Base-by-base conservation (phyloP, 1,140 invertebrate species). In the Heliothis virescens region DNA sequence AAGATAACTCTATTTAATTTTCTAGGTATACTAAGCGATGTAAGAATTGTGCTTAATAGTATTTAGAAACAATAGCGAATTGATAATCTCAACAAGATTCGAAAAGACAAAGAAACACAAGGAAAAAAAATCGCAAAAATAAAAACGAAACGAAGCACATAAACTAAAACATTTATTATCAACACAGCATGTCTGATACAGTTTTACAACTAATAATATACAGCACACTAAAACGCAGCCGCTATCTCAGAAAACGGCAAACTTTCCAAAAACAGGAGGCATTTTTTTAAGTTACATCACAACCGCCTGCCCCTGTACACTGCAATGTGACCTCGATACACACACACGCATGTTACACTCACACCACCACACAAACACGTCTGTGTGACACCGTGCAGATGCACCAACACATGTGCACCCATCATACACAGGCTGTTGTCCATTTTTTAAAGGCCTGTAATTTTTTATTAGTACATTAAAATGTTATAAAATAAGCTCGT, bases 271-370 rank as follows among this genome's bases (percentile, higher is more conserved):
- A 63, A 26, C 47, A 29, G 59, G 65, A 47, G 52, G 62, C 63
- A 53, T 78, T 84, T 89, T 88, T 89, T 86, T 82, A 55, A 50
- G 86, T 92, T 92, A 88, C 90, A 88, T 90, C 91, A 92, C 82
- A 62, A 83, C 77, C 82, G 79, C 80, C 75, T 86, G 81, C 83
- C 80, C 80, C 62, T 80, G 84, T 82, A 85, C 83, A 67, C 67
- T 90, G 90, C 90, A 90, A 87, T 85, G 85, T 93, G 92, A 94
- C 92, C 92, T 91, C 92, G 89, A 87, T 92, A 89, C 85, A 72
- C 85, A 87, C 91, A 91, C 86, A 83, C 3, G 15, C 77, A 77
- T 21, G 41, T 62, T 65, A 63, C 79, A 75, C 80, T 67, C 82
- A 74, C 77, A 75, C 78, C 26, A 71, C 18, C 12, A 55, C 15